Evolutionary conservation across 2,888 invertebrate species (phyloP), one percentile per base, ranked within the genome.

Genomic region (Leptinotarsa tumamoca): DNA sequence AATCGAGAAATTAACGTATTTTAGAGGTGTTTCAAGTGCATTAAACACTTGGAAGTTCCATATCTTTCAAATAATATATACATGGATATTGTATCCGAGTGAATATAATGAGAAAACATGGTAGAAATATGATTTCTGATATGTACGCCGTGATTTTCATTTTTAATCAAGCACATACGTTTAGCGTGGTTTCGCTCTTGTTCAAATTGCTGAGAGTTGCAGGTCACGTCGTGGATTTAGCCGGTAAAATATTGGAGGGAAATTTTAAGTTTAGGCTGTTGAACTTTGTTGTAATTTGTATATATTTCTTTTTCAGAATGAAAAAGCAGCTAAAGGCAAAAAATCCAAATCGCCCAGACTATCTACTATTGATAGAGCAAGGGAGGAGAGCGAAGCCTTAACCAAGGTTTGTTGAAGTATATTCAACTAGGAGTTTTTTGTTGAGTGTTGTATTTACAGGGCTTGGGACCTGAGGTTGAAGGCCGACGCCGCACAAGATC

Each of bases 401-500:
- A 80, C 80, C 56, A 80, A 80, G 78, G 80, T 80, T 27, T 56
- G 70, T 76, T 23, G 7, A 27, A 3, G 4, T 58, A 14, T 21
- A 56, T 71, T 56, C 33, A 4, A 13, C n/a, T 43, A 33, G 49
- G n/a, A 43, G 4, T 43, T 13, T 56, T 71, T 50, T 43, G 21
- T 71, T 17, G 4, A 63, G 17, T 18, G 33, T 56, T 63, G 23
- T 17, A 52, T 23, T 21, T 23, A 21, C 67, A 90, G 90, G 90
- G 89, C 78, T 84, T 90, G 78, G 89, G 89, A 67, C 88, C 89
- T 4, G 90, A 91, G 81, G 88, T 90, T 14, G 91, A 91, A 80
- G 91, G 91, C 4, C 88, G 91, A 78, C 89, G 91, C 78, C 89
- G 91, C 70, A 91, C 91, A 13, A 88, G 91, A 52, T 91, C 91